These are phyloP conservation scores for Psettodes erumei DNA, from an alignment of 2,113 vertebrate species.

Conservation along the genomic window DNA sequence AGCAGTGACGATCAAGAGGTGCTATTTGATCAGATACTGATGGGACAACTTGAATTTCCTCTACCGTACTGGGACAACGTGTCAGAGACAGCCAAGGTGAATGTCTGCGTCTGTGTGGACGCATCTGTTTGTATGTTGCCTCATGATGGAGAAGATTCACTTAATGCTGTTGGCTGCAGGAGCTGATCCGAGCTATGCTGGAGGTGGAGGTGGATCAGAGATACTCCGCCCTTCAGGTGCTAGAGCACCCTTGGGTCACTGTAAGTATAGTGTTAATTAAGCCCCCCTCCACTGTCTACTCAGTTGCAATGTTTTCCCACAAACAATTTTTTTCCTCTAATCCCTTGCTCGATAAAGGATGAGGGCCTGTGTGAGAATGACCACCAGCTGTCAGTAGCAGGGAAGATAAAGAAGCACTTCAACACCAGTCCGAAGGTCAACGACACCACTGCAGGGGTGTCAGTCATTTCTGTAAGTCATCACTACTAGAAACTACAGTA, in stretches of 20 bases:
- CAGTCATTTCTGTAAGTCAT: constrained; percentile 96
- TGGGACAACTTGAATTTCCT: constrained; percentile 97
- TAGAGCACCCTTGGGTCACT: constrained; percentile 97
- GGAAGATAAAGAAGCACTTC: constrained; percentile 99
- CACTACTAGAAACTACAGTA: background rate
- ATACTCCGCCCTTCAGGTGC: constrained; percentile 93
- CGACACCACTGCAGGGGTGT: constrained; percentile 93
- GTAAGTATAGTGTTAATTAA: constrained; percentile 82
- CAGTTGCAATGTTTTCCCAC: background rate
- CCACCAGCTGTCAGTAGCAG: constrained; percentile 95
- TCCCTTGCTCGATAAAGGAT: constrained; percentile 82
- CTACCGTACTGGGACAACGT: constrained; percentile 97
- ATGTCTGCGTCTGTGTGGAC: background rate
- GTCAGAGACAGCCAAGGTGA: constrained; percentile 95
- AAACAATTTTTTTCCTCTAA: background rate
- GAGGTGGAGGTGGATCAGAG: constrained; percentile 95
- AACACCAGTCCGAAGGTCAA: constrained; percentile 91
- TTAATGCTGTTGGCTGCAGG: constrained; percentile 79
- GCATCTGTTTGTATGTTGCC: background rate
- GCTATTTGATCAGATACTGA: constrained; percentile 98
- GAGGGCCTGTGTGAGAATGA: constrained; percentile 95
- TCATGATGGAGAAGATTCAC: background rate
- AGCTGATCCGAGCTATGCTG: constrained; percentile 96
- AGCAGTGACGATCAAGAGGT: constrained; percentile 96
- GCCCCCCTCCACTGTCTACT: background rate